Conservation (phyloP, 1,140 invertebrate genomes). For the Eufriesea mexicana region DNA sequence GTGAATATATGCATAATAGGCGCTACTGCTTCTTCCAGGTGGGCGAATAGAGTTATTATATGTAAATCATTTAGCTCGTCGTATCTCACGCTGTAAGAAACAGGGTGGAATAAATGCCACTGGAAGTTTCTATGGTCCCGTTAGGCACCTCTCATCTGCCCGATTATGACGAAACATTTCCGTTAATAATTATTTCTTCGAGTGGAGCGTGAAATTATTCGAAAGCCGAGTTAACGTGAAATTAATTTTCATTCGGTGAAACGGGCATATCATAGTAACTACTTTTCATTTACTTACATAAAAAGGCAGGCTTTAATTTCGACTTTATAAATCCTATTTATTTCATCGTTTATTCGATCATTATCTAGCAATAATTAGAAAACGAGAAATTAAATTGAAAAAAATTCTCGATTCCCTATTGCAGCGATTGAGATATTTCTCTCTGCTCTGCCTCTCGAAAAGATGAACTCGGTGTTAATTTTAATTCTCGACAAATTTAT, state of each 20-base stretch:
- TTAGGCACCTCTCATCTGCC: neutral
- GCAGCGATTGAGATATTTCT: too few species aligned
- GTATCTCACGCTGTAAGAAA: neutral
- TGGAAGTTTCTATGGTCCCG: neutral
- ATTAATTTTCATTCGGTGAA: neutral
- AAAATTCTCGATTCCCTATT: too few species aligned
- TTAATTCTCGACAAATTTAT: too few species aligned
- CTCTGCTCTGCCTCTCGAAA: too few species aligned
- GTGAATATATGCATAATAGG: neutral
- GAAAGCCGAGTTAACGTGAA: neutral
- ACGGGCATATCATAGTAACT: too few species aligned
- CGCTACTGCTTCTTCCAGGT: conserved; percentile 13
- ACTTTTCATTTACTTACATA: too few species aligned
- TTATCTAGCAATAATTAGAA: too few species aligned
- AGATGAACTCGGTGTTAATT: too few species aligned
- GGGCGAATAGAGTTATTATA: conserved; percentile 30
- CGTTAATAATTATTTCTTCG: conserved; percentile 17
- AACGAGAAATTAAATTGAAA: too few species aligned
- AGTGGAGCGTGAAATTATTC: neutral
- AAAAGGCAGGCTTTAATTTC: too few species aligned
- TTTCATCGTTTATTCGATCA: too few species aligned
- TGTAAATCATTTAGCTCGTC: conserved; percentile 34
- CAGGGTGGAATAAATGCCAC: neutral
- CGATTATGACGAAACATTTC: neutral
- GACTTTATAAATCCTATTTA: neutral